Base-by-base conservation (phyloP, 1,140 invertebrate species). In the Ridgeia piscesae region DNA sequence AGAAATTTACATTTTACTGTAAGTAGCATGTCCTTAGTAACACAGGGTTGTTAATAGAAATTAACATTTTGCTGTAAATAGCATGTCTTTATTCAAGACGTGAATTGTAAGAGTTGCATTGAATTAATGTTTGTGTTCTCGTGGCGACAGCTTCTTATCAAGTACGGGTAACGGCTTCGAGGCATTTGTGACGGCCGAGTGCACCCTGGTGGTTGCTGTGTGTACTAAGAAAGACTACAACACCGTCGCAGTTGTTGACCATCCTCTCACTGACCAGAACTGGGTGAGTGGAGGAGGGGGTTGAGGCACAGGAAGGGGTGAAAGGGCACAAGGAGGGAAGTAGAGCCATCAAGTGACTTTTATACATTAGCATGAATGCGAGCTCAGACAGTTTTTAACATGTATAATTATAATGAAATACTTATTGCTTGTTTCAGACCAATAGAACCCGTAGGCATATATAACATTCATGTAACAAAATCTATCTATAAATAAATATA, bases 161-260 rank as follows among this genome's bases (percentile, higher is more conserved):
- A 96, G 94, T 93, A 95, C 95, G 92, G 96, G 96, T 11, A 95
- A 96, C 93, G 97, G 97, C 14, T 97, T 97, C 93, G 97, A 97
- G 95, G 96, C 96, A 2, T 97, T 97, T 93, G 96, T 97, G 35
- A 96, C 96, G 34, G 95, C 96, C 31, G 96, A 96, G 92, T 94
- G 94, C 92, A 96, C 95, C 91, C 94, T 97, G 34, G 96, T 97
- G 33, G 96, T 97, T 34, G 96, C 96, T 35, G 96, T 97, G 33
- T 94, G 96, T 33, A 97, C 96, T 27, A 96, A 96, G 91, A 97
- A 97, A 92, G 97, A 97, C 92, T 97, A 96, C 94, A 95, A 96
- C 14, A 96, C 96, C 35, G 96, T 97, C 1, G 95, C 96, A 0
- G 96, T 97, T 6, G 94, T 96, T 27, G 96, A 97, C 14, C 95